Conservation (phyloP, 1,140 invertebrate species). For the Macrobrachium rosenbergii region DNA sequence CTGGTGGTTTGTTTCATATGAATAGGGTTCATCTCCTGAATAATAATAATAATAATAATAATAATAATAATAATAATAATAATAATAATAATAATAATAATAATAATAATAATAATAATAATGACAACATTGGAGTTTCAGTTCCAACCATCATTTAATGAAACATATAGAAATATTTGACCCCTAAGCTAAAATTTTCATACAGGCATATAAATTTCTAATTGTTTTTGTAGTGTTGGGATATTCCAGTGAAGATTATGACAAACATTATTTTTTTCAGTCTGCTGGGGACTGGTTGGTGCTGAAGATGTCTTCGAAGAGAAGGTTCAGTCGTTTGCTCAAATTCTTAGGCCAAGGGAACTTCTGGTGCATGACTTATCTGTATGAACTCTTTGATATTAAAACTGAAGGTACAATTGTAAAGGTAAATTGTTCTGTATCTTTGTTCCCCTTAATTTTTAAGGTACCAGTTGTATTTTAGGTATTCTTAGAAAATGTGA, state of each 20-base stretch:
- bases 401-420: constrained; percentile 52
- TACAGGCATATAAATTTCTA: neutral
- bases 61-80: too few species aligned
- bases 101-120: too few species aligned
- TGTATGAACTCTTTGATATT: constrained; percentile 51
- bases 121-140: too few species aligned
- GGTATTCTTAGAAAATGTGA: neutral
- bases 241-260: too few species aligned
- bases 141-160: too few species aligned
- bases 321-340: constrained; percentile 55
- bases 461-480: neutral
- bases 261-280: neutral
- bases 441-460: neutral
- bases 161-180: too few species aligned
- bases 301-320: constrained; percentile 61
- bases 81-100: too few species aligned
- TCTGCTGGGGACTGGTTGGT: constrained; percentile 63
- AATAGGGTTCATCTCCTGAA: too few species aligned
- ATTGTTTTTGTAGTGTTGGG: too few species aligned
- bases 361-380: constrained; percentile 63
- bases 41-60: too few species aligned
- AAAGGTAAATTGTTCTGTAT: constrained; percentile 13
- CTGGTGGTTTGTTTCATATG: too few species aligned
- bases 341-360: constrained; percentile 53
- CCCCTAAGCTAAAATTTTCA: neutral